Evolutionary conservation across 2,888 invertebrate genomes (phyloP).

Genomic region (Athripsodes cinereus): DNA sequence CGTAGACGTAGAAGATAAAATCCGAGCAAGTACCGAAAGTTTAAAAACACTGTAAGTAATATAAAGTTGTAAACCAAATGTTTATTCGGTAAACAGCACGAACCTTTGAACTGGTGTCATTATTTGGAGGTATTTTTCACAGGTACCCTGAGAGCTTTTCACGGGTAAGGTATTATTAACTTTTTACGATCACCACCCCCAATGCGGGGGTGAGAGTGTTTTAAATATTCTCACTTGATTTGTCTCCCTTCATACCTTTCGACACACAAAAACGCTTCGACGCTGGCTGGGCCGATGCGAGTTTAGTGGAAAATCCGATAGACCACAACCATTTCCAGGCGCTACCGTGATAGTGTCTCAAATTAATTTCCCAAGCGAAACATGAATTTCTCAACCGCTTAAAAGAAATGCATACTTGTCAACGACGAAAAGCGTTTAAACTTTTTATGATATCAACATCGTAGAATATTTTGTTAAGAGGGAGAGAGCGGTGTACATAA

Average conservation of each 20-base stretch:
- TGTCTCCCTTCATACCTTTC: constrained; percentile 7
- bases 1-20: neutral
- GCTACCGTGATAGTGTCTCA: constrained; percentile 24
- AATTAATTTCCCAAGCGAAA: constrained; percentile 28
- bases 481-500: neutral
- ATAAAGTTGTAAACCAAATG: neutral
- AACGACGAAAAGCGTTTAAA: constrained; percentile 14
- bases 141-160: constrained; percentile 18
- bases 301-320: constrained; percentile 24
- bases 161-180: constrained; percentile 20
- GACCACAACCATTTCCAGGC: constrained; percentile 8
- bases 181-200: constrained; percentile 21
- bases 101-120: constrained; percentile 8
- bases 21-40: neutral
- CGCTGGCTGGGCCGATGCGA: constrained; percentile 12
- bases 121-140: constrained; percentile 20
- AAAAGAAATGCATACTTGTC: constrained; percentile 23
- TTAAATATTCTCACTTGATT: constrained; percentile 22
- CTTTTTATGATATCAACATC: constrained; percentile 25
- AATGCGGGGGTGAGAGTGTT: neutral
- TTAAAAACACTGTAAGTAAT: neutral
- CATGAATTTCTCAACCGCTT: constrained; percentile 27
- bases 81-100: constrained; percentile 8
- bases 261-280: neutral
- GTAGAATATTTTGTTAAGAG: constrained; percentile 16